Conservation (phyloP, 2,113 vertebrate species). For the Notiomystis cincta region DNA sequence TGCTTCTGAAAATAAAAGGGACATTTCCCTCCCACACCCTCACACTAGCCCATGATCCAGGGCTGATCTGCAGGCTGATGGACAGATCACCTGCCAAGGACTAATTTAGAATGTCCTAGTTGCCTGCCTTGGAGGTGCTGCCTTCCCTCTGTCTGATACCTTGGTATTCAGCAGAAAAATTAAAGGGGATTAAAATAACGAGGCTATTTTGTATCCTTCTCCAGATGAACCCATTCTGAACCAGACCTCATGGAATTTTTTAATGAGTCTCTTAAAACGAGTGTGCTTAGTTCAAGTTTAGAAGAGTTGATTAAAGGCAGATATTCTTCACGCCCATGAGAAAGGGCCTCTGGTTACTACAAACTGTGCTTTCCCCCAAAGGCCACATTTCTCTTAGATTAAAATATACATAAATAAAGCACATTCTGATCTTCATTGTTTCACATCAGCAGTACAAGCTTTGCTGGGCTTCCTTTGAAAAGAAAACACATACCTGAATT, state of each 20-base stretch:
- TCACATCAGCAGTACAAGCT: not conserved
- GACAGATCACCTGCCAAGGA: not conserved
- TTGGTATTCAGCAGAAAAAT: not conserved
- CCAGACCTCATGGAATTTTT: not conserved
- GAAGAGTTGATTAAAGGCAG: not conserved
- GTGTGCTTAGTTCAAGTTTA: not conserved
- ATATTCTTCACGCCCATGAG: not conserved
- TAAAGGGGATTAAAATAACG: not conserved
- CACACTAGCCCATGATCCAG: not conserved
- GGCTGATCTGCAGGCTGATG: not conserved
- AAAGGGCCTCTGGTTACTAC: not conserved
- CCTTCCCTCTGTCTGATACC: not conserved
- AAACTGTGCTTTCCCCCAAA: not conserved
- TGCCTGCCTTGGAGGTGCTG: not conserved
- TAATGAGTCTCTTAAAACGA: not conserved
- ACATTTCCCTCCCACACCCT: not conserved
- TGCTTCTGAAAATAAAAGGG: not conserved
- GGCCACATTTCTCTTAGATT: not conserved
- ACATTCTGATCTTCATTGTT: not conserved
- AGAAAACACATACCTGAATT: not conserved
- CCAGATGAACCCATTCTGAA: not conserved
- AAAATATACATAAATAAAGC: not conserved
- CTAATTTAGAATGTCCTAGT: not conserved
- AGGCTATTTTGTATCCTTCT: not conserved
- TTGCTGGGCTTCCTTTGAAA: not conserved